Base-by-base conservation (phyloP, 2,797 vertebrate species). In the Percopsis omiscomaycus region DNA sequence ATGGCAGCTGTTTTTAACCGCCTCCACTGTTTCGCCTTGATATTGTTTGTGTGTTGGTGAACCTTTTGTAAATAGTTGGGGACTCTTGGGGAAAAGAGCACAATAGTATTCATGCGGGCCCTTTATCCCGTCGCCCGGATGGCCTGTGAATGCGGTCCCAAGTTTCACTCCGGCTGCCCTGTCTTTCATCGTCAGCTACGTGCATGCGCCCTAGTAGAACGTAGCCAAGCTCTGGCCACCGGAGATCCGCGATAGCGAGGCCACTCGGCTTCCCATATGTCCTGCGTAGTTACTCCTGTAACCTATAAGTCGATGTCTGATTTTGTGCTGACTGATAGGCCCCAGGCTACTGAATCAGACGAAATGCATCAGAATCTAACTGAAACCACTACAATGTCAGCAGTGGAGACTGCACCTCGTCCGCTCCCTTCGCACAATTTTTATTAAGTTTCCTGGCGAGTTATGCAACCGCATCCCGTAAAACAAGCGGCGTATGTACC, bases 121-220 rank as follows among this genome's bases (percentile, higher is more conserved):
- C 85, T 88, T 88, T 51, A 68, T 67, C 51, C 51, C 32, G 55
- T 56, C 51, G 52, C 45, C 88, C 70, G 92, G 93, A 87, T 87
- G 94, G 94, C 94, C 92, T 87, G 90, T 91, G 92, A 90, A 92
- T 93, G 94, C 93, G 93, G 94, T 94, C 93, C 92, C 89, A 89
- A 79, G 88, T 90, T 86, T 89, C 93, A 93, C 86, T 88, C 81
- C 62, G 86, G 93, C 94, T 95, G 92, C 89, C 89, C 84, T 80
- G 81, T 79, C 86, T 66, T 67, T 72, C 78, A 89, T 93, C 94
- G 93, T 92, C 90, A 79, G 55, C 92, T 93, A 91, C 94, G 94
- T 94, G 89, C 93, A 93, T 79, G 91, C 91, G 84, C 91, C 93
- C 92, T 89, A 77, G 90, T 88, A 89, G 89, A 90, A 93, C 91